These are phyloP conservation scores for Tiliacea citrago DNA, from an alignment of 2,888 invertebrate genomes.

Conservation along the genomic window DNA sequence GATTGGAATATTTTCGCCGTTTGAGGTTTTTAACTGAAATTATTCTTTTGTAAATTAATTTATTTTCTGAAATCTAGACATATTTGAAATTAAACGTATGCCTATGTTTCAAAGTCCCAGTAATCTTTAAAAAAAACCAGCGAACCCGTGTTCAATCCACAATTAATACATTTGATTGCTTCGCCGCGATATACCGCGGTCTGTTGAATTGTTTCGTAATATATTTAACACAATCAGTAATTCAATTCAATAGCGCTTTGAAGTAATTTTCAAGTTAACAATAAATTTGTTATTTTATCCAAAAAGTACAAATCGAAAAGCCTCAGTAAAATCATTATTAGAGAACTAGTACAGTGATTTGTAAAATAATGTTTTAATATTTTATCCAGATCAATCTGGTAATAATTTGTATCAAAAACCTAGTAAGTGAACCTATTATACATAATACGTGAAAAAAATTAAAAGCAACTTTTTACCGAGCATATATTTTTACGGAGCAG, in stretches of 20 bases:
- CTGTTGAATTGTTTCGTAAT: constrained; percentile 29
- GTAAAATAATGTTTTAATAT: neutral
- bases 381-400: neutral
- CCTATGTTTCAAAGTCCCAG: neutral
- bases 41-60: neutral
- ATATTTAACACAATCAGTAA: constrained; percentile 44
- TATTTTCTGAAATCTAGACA: neutral
- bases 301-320: neutral
- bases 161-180: constrained; percentile 31
- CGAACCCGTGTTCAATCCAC: neutral
- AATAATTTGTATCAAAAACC: neutral
- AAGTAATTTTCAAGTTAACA: constrained; percentile 14
- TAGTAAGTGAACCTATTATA: neutral
- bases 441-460: too few relatives aligned
- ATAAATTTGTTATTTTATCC: constrained; percentile 3
- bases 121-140: neutral
- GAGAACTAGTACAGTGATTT: neutral
- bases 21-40: too few relatives aligned
- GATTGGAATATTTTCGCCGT: too few relatives aligned
- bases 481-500: neutral
- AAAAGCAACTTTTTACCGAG: neutral
- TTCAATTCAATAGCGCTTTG: constrained; percentile 38
- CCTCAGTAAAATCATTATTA: neutral
- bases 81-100: neutral
- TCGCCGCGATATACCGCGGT: constrained; percentile 5